A percentile compares a stretch with the other conserved stretches of the same genome.
phyloP scores from a whole-genome alignment of 2,113 vertebrate species.

The Oreochromis spilurus region DNA sequence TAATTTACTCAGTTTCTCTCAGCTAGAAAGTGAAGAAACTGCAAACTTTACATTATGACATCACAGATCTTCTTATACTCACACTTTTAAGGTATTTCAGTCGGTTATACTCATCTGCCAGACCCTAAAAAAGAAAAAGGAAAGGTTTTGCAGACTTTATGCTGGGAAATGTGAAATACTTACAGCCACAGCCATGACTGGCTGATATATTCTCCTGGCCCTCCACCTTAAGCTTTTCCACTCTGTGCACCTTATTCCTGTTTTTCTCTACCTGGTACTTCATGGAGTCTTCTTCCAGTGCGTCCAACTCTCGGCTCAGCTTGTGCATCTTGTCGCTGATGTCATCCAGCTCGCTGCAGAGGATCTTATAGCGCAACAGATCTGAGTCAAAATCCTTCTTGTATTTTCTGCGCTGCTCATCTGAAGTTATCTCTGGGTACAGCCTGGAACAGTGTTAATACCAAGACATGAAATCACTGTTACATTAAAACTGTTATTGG shows the following conservation, averaged over 20 bases:
- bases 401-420: conserved; percentile 69
- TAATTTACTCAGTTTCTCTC: not conserved
- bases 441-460: conserved; percentile 46
- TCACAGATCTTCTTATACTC: conserved; percentile 21
- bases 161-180: not conserved
- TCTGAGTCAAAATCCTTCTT: conserved; percentile 77
- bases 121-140: conserved; percentile 58
- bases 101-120: conserved; percentile 80
- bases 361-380: conserved; percentile 73
- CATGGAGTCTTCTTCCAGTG: conserved; percentile 61
- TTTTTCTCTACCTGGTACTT: conserved; percentile 77
- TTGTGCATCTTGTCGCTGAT: conserved; percentile 77
- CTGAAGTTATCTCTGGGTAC: conserved; percentile 76
- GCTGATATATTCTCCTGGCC: not conserved
- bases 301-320: conserved; percentile 77
- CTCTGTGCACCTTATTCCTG: not conserved
- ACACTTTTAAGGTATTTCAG: conserved; percentile 81
- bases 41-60: not conserved
- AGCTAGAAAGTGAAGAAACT: not conserved
- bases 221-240: not conserved
- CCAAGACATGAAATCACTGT: not conserved
- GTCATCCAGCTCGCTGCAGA: conserved; percentile 79
- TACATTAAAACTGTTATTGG: not conserved
- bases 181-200: not conserved
- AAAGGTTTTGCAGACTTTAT: not conserved